Conservation (phyloP, 2,888 invertebrate genomes). For the Lysandra coridon region DNA sequence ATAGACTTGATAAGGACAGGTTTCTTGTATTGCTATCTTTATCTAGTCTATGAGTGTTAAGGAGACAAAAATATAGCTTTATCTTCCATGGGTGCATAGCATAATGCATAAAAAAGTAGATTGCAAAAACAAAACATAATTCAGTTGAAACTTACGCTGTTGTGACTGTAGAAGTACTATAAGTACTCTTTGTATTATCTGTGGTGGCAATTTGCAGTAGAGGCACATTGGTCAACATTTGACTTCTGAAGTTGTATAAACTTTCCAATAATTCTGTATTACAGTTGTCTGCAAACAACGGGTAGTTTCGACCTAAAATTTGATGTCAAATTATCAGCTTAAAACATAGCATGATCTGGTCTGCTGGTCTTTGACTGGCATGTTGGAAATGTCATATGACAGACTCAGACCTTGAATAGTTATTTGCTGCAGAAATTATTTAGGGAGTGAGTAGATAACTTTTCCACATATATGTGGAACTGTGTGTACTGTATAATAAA, state of each 20-base stretch:
- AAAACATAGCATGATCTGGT: too few relatives aligned
- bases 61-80: neutral
- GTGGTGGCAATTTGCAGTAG: conserved; percentile 44
- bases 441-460: too few relatives aligned
- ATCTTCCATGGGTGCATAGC: neutral
- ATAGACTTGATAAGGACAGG: neutral
- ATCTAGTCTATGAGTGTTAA: neutral
- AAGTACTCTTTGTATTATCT: conserved; percentile 50
- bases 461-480: too few relatives aligned
- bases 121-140: neutral
- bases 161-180: conserved; percentile 48
- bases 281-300: conserved; percentile 32
- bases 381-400: too few relatives aligned
- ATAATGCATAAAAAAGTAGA: neutral
- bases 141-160: conserved; percentile 54
- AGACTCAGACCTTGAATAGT: too few relatives aligned
- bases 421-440: too few relatives aligned
- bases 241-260: conserved; percentile 55
- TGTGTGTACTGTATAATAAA: too few relatives aligned
- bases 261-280: conserved; percentile 48
- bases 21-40: neutral
- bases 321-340: neutral
- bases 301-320: conserved; percentile 43
- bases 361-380: too few relatives aligned
- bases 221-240: conserved; percentile 46